Evolutionary conservation across 2,888 invertebrate species (phyloP), one percentile per base, ranked within the genome.

Genomic region (Erebia palarica): DNA sequence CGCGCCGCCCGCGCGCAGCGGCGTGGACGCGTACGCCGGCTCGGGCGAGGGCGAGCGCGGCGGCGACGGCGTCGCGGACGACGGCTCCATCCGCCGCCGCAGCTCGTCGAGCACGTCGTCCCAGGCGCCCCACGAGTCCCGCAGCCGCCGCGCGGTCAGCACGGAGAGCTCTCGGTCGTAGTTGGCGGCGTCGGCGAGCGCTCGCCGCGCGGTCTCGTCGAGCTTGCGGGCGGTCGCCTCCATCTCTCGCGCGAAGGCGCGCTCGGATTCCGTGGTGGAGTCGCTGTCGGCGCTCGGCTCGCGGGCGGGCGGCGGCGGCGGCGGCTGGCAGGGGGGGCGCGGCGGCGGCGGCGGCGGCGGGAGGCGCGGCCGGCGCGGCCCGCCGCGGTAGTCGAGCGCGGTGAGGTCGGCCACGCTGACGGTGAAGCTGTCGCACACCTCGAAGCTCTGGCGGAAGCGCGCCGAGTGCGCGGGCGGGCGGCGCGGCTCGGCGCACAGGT

Each of bases 351-450:
- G 91, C 69, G 92, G 90, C 70, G 90, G 91, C 73, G 87, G 86
- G 75, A 86, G 88, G 76, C 87, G 89, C 74, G 89, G 88, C 72
- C 88, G 86, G 76, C 87, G 79, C 73, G 79, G 77, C 14, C 86
- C 85, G 76, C 87, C 84, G 83, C 94, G 82, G 90, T 94, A 95
- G 81, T 95, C 94, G 71, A 95, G 87, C 70, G 94, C 90, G 59
- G 95, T 95, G 77, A 95, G 89, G 88, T 95, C 94, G 68, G 94
- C 94, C 88, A 95, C 95, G 85, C 95, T 95, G 80, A 94, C 94
- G 81, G 95, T 95, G 81, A 91, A 93, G 84, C 84, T 85, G 78
- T 93, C 93, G 80, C 85, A 85, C 70, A 93, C 91, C 73, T 92
- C 88, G 79, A 93, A 93, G 73, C 88, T 82, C 78, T 93, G 93